Evolutionary conservation across 2,888 invertebrate species (phyloP), one percentile per base, ranked within the genome.

Genomic region (Agrotis exclamationis): DNA sequence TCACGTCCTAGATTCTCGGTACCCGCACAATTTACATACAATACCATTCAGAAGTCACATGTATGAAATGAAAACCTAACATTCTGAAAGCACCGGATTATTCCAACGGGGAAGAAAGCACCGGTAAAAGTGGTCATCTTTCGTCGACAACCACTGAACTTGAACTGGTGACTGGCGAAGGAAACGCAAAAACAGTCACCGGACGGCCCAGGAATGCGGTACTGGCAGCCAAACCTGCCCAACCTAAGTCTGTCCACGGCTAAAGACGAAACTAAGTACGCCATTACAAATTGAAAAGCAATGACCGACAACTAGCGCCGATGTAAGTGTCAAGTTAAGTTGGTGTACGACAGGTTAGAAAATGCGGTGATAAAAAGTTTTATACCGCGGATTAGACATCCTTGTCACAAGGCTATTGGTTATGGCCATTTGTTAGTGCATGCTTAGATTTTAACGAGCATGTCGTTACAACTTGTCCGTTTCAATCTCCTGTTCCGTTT

Each of bases 171-270:
- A 76, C 71, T 80, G 65, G 56, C 67, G 56, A 79, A 86, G 93
- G 93, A 93, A 92, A 85, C 86, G 90, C 90, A 94, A 93, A 93
- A 93, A 93, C 87, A 71, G 76, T 62, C 80, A 75, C 88, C 92
- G 93, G 92, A 92, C 86, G 89, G 70, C 68, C 7, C 60, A 80
- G 88, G 92, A 91, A 92, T 93, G 92, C 88, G 86, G 88, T 79
- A 83, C 84, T 72, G 47, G 67, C 69, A 67, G 70, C 65, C 76
- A 51, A 79, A 78, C 73, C 74, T 63, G 57, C 48, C 79, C 68
- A 73, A 7, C 24, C 28, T 67, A 74, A 66, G 53, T 6, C 1
- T 48, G 3, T 20, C 22, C 22, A 14, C 63, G 76, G 73, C 47
- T 24, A 63, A 72, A 24, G 44, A 6, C 11, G 7, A 63, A 77